These are phyloP conservation scores for Gobiocypris rarus DNA, from an alignment of 2,113 vertebrate species.

Conservation along the genomic window DNA sequence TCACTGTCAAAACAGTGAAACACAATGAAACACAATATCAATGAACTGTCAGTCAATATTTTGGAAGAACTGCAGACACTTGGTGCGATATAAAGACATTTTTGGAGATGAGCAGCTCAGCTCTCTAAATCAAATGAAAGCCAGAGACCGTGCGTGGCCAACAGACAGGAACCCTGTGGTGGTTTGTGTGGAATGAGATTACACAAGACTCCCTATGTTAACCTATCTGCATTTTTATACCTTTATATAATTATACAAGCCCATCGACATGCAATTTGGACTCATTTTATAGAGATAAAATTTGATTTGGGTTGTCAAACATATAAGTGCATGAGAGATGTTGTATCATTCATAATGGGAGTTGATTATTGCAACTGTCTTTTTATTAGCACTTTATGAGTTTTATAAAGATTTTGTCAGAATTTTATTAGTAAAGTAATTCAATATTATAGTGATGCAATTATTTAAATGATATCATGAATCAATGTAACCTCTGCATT, in stretches of 20 bases:
- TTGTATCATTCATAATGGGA: slow-evolving; percentile 48
- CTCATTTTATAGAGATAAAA: slow-evolving; percentile 62
- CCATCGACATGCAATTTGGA: slow-evolving; percentile 57
- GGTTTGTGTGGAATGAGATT: slow-evolving; percentile 76
- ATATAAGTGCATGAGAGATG: slow-evolving; percentile 39
- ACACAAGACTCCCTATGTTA: slow-evolving; percentile 66
- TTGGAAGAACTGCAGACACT: neutral
- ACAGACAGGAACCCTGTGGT: slow-evolving; percentile 72
- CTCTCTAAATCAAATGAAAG: slow-evolving; percentile 77
- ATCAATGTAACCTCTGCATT: neutral
- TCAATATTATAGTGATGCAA: neutral
- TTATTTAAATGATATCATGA: neutral
- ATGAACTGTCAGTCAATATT: neutral
- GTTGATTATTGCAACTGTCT: slow-evolving; percentile 38
- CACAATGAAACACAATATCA: neutral
- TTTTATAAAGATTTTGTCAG: neutral
- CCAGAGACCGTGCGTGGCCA: slow-evolving; percentile 66
- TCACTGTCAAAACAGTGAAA: neutral
- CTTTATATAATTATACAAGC: slow-evolving; percentile 63
- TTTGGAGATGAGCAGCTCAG: slow-evolving; percentile 54
- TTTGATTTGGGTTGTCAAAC: slow-evolving; percentile 64
- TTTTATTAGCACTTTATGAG: slow-evolving; percentile 45
- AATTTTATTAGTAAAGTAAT: neutral
- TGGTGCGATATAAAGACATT: slow-evolving; percentile 49
- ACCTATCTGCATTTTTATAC: slow-evolving; percentile 72